Conservation (phyloP, 2,888 invertebrate genomes). For the Onchidella celtica region DNA sequence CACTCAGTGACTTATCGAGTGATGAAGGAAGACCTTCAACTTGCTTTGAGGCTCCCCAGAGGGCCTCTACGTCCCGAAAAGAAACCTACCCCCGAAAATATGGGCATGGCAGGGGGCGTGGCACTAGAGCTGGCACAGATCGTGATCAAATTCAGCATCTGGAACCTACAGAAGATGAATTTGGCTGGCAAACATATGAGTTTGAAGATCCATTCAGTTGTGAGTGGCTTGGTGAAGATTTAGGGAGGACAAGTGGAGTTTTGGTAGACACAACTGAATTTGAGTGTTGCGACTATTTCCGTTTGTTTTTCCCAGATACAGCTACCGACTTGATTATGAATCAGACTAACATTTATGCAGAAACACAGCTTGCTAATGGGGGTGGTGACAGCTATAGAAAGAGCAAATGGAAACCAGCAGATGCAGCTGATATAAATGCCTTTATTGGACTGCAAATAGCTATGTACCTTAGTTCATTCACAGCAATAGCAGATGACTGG, state of each 20-base stretch:
- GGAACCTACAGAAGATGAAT: background rate
- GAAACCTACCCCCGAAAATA: background rate
- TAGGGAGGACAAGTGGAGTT: background rate
- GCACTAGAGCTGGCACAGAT: background rate
- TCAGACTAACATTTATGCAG: constrained; percentile 22
- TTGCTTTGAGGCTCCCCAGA: background rate
- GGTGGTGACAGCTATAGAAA: background rate
- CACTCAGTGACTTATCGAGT: background rate
- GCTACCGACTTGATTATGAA: background rate
- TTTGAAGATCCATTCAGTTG: background rate
- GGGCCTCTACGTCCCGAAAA: background rate
- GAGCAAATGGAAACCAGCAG: background rate
- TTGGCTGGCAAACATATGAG: background rate
- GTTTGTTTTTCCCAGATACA: constrained; percentile 15
- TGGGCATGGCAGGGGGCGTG: background rate
- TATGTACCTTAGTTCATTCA: background rate
- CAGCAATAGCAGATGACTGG: constrained; percentile 11
- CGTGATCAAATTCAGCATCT: background rate
- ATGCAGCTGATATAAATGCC: constrained; percentile 4
- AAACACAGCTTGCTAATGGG: background rate
- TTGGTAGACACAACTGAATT: constrained; percentile 14
- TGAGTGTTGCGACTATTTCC: background rate
- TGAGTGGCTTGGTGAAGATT: background rate
- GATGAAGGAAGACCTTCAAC: background rate
- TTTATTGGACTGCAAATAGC: background rate